These are phyloP conservation scores for Scomber colias DNA, from an alignment of 2,113 vertebrate genomes.

Conservation along the genomic window DNA sequence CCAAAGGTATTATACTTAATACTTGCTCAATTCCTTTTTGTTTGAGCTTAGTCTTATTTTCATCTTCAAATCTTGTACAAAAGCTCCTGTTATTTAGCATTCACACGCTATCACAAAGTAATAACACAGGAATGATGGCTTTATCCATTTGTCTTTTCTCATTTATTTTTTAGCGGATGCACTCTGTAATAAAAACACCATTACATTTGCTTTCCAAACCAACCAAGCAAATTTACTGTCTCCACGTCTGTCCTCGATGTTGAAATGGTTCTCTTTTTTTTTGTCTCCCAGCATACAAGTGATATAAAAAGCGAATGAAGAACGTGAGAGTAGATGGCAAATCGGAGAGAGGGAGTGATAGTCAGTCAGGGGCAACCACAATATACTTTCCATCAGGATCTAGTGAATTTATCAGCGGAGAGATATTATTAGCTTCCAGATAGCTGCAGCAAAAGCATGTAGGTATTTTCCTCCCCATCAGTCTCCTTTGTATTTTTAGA, in stretches of 20 bases:
- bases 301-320: conserved; percentile 70
- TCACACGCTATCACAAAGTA: conserved; percentile 57
- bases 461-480: conserved; percentile 93
- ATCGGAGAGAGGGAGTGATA: conserved; percentile 72
- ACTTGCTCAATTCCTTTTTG: conserved; percentile 23
- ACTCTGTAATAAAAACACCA: conserved; percentile 76
- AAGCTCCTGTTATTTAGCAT: conserved; percentile 69
- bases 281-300: conserved; percentile 36
- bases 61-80: conserved; percentile 38
- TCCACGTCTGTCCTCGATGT: conserved; percentile 67
- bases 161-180: conserved; percentile 72
- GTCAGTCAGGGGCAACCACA: conserved; percentile 79
- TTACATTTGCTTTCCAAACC: conserved; percentile 72
- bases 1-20: conserved; percentile 18
- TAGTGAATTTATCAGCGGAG: conserved; percentile 85
- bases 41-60: conserved; percentile 41
- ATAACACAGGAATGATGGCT: conserved; percentile 61
- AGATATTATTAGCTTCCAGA: conserved; percentile 90
- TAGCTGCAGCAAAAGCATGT: conserved; percentile 87
- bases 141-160: conserved; percentile 70
- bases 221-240: conserved; percentile 78
- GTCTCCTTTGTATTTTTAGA: conserved; percentile 98
- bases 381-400: conserved; percentile 83
- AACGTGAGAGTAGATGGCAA: conserved; percentile 60
- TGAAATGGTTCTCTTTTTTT: conserved; percentile 59